phyloP scores from a whole-genome alignment of 2,113 vertebrate genomes.

The Willisornis vidua region DNA sequence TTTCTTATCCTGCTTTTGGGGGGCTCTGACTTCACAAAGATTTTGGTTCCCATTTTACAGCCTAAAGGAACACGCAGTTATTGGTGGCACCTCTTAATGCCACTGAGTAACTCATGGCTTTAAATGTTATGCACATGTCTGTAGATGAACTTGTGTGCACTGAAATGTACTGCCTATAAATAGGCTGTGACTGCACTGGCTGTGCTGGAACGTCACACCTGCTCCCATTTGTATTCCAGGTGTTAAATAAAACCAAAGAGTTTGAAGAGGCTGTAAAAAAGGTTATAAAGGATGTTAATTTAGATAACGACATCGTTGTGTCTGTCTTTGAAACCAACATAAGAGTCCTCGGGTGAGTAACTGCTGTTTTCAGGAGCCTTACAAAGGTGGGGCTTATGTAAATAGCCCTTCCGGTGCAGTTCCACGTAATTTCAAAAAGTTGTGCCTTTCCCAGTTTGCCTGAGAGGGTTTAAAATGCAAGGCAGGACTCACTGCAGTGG shows the following conservation, averaged over 20 bases:
- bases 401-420: background rate
- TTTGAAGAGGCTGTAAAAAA: conserved; percentile 95
- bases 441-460: background rate
- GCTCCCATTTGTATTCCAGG: conserved; percentile 75
- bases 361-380: background rate
- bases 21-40: background rate
- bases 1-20: background rate
- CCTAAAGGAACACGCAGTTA: background rate
- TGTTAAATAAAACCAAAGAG: conserved; percentile 96
- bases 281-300: conserved; percentile 92
- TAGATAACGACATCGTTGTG: conserved; percentile 98
- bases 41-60: background rate
- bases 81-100: background rate
- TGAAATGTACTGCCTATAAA: background rate
- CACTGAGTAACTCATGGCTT: background rate
- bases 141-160: background rate
- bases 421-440: background rate
- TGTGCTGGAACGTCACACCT: background rate
- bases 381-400: background rate
- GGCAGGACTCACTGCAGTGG: background rate
- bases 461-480: background rate
- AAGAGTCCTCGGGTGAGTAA: conserved; percentile 94
- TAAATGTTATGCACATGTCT: background rate
- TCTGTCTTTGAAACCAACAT: conserved; percentile 99
- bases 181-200: background rate